These are phyloP conservation scores for Sakesphorus luctuosus DNA, from an alignment of 2,113 vertebrate genomes.

Conservation along the genomic window DNA sequence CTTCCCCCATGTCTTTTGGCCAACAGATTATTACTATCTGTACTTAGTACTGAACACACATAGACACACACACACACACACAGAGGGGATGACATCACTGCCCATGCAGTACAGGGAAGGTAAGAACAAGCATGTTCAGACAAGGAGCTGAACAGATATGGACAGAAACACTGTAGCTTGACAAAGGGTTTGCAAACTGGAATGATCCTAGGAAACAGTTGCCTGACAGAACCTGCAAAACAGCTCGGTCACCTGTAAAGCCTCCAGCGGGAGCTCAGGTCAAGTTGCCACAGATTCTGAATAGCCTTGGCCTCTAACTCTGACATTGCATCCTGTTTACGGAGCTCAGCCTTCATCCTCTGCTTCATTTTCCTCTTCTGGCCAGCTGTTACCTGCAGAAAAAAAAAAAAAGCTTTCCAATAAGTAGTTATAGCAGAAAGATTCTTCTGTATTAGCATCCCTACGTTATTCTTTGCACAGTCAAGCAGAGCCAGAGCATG, in stretches of 20 bases:
- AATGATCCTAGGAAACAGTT: background rate
- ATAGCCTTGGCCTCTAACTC: conserved; percentile 74
- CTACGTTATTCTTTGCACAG: background rate
- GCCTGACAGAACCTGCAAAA: background rate
- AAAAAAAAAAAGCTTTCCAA: background rate
- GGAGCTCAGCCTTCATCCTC: conserved; percentile 77
- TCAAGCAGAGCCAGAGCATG: background rate
- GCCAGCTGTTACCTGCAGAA: conserved; percentile 71
- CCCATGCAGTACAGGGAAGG: background rate
- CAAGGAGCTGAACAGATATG: background rate
- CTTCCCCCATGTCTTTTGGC: background rate
- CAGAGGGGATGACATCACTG: background rate
- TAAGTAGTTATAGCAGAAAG: background rate
- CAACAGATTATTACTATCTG: background rate
- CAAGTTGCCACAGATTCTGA: conserved; percentile 83
- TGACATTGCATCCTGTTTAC: conserved; percentile 80
- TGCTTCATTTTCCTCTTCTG: conserved; percentile 86
- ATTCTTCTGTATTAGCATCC: background rate
- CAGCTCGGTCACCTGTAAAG: conserved; percentile 86
- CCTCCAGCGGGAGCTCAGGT: conserved; percentile 82
- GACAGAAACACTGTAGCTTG: background rate
- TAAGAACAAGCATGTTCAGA: background rate
- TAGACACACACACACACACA: background rate
- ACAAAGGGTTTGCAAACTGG: background rate
- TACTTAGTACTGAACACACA: background rate